Evolutionary conservation across 2,113 vertebrate species (phyloP).

Genomic region (Alces alces): DNA sequence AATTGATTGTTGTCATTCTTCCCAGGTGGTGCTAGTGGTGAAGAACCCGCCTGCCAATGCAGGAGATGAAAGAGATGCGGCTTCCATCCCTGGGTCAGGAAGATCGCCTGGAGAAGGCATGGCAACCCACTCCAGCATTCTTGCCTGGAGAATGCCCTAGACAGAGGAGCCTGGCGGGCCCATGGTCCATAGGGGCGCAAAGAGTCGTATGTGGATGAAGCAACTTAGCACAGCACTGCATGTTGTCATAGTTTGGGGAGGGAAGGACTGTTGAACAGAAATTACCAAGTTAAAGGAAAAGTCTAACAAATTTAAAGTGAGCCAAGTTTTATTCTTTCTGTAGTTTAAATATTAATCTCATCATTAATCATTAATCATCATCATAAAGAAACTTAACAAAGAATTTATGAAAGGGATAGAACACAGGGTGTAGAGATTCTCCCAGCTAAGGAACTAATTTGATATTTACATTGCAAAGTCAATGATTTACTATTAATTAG

Average conservation of each 20-base stretch:
- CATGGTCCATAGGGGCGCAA: fast-evolving
- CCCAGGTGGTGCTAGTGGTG: neutral
- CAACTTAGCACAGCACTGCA: neutral
- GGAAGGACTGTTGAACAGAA: neutral
- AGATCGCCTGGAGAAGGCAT: neutral
- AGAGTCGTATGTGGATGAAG: neutral
- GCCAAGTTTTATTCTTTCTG: neutral
- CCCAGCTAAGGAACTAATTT: neutral
- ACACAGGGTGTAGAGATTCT: neutral
- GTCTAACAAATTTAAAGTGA: neutral
- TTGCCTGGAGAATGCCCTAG: neutral
- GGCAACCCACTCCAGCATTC: neutral
- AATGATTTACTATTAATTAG: neutral
- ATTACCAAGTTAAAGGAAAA: neutral
- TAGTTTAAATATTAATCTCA: neutral
- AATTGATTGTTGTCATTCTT: neutral
- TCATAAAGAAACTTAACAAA: neutral
- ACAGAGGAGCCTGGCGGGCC: neutral
- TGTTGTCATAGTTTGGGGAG: neutral
- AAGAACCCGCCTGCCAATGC: neutral
- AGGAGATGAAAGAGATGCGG: neutral
- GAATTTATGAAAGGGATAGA: neutral
- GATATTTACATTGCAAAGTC: neutral
- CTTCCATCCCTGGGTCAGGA: neutral
- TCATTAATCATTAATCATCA: too few species aligned